phyloP scores from a whole-genome alignment of 1,140 invertebrate species.

The Lamellibrachia luymesi region DNA sequence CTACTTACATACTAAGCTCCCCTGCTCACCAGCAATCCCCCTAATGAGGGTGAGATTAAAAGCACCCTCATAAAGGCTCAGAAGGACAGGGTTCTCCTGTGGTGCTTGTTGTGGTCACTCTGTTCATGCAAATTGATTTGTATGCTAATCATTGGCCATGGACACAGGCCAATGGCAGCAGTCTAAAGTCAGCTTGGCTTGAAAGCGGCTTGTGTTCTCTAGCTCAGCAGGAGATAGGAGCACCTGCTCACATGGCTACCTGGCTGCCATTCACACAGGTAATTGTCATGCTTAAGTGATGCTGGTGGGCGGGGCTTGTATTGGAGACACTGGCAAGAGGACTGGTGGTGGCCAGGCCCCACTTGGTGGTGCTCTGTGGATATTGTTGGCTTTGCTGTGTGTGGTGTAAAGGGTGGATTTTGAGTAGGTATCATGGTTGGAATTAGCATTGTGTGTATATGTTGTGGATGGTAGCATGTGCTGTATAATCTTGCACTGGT shows the following conservation, averaged over 20 bases:
- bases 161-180: neutral
- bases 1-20: neutral
- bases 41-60: neutral
- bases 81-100: neutral
- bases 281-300: neutral
- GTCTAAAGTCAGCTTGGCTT: neutral
- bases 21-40: neutral
- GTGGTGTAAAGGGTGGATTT: neutral
- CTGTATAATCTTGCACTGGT: neutral
- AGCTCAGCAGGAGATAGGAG: neutral
- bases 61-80: neutral
- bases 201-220: neutral
- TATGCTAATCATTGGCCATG: neutral
- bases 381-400: neutral
- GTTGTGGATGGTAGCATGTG: neutral
- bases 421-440: neutral
- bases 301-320: neutral
- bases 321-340: neutral
- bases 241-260: neutral
- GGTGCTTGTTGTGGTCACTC: neutral
- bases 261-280: neutral
- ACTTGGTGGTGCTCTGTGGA: neutral
- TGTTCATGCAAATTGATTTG: neutral
- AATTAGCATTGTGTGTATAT: neutral
- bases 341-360: neutral